Evolutionary conservation across 2,113 vertebrate genomes (phyloP).

Genomic region (Empidonax traillii): DNA sequence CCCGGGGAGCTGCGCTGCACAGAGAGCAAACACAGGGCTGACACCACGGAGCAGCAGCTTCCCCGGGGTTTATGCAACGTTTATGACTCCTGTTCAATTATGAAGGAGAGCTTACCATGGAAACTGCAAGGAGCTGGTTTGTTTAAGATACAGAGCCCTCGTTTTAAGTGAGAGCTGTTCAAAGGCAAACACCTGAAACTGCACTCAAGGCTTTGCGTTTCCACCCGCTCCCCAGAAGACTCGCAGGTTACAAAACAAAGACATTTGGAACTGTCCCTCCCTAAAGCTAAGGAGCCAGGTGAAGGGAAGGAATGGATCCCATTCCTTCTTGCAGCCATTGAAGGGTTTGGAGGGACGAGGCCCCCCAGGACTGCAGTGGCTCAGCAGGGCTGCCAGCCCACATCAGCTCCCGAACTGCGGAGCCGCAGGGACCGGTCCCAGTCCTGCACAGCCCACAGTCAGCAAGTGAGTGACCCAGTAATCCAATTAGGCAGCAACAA

Average conservation of each 20-base stretch:
- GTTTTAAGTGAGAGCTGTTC: not conserved
- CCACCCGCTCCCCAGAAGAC: not conserved
- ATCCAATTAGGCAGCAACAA: not conserved
- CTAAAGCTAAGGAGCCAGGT: not conserved
- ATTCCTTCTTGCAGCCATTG: not conserved
- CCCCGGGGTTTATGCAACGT: not conserved
- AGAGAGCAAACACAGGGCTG: not conserved
- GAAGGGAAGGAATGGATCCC: not conserved
- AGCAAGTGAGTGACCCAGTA: not conserved
- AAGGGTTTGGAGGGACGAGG: rapidly evolving
- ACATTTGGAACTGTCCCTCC: not conserved
- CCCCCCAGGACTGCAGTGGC: rapidly evolving
- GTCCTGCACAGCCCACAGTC: not conserved
- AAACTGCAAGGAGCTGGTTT: slow-evolving; percentile 16
- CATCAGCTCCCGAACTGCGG: not conserved
- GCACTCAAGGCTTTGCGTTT: not conserved
- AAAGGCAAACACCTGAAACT: not conserved
- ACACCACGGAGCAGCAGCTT: not conserved
- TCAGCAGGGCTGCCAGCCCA: not conserved
- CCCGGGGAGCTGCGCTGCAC: not conserved
- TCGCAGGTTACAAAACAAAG: not conserved
- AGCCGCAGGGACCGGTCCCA: not conserved
- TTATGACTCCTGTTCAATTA: not conserved
- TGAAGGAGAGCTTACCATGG: slow-evolving; percentile 52
- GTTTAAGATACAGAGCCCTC: not conserved